phyloP scores from a whole-genome alignment of 2,888 invertebrate genomes.

The Campoletis raptor region DNA sequence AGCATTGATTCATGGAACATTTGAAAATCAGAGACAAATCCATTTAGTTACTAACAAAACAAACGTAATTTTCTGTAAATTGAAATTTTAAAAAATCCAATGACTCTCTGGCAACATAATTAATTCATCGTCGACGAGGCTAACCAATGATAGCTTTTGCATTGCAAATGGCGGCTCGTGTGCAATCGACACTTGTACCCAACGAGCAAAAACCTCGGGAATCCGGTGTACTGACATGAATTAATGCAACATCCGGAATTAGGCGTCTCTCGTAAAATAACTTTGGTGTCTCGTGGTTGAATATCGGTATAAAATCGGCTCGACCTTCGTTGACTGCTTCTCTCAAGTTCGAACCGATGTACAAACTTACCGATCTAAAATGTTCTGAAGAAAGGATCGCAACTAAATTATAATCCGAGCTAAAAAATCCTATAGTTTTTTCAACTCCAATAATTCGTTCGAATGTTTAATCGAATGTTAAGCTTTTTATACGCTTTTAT shows the following conservation, averaged over 20 bases:
- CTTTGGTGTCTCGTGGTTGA: constrained; percentile 96
- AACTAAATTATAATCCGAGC: neutral
- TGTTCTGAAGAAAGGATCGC: constrained; percentile 84
- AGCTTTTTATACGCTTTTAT: neutral
- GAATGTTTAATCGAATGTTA: neutral
- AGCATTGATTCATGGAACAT: neutral
- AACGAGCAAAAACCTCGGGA: constrained; percentile 96
- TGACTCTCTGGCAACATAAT: neutral
- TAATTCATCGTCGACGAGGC: constrained; percentile 64
- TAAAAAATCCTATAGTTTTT: neutral
- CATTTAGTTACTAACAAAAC: neutral
- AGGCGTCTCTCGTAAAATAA: constrained; percentile 94
- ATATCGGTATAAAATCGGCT: constrained; percentile 95
- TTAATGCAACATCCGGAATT: constrained; percentile 93
- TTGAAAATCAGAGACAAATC: neutral
- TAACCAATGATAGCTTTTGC: constrained; percentile 95
- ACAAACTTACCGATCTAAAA: constrained; percentile 93
- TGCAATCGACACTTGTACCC: constrained; percentile 97
- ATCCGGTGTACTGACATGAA: constrained; percentile 94
- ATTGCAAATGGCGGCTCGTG: constrained; percentile 93
- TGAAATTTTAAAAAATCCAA: neutral
- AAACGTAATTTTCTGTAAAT: neutral
- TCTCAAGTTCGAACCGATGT: constrained; percentile 96
- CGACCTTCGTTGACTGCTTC: constrained; percentile 95
- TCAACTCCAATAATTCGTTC: neutral